Evolutionary conservation across 2,113 vertebrate species (phyloP), one percentile per base, ranked within the genome.

Genomic region (Electrona antarctica): DNA sequence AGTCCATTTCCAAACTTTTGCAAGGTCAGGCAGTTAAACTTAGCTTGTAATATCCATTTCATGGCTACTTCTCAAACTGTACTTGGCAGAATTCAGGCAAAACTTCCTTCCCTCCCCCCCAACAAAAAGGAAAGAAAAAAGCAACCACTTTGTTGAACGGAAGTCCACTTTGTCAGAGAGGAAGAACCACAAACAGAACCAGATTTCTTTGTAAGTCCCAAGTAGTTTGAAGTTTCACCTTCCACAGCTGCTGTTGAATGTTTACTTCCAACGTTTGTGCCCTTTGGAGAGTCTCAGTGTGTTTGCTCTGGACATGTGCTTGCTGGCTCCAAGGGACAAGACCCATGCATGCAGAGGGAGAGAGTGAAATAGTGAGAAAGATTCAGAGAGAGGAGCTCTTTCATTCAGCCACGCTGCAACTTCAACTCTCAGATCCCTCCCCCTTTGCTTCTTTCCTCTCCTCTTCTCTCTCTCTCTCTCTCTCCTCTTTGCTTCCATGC

Each of bases 371-470:
- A 66, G n/a, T 46, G 52, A 65, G 57, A 57, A 29, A 41, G 11
- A 50, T 13, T 69, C 67, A 75, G 71, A 80, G 80, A 81, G 87
- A 82, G 83, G 71, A 86, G 61, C 66, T 82, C 83, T 90, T 92
- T 93, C 91, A 93, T 93, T 92, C 86, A 87, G 91, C 90, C 90
- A 90, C 88, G 85, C 88, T 91, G 86, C 84, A 90, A 70, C 71
- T 69, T 69, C 47, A 8, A 67, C 50, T 83, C 57, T 29, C n/a
- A 84, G 74, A 81, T 79, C 83, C 90, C 89, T 83, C 87, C 88
- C 83, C 80, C 78, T 66, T 67, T 8, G 12, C 60, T 74, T 64
- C 77, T 76, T 76, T 73, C 71, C 84, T 76, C 82, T 74, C 76
- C 69, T 77, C 64, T 67, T 69, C 63, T 51, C 56, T 56, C 67